Evolutionary conservation across 2,797 vertebrate genomes (phyloP), one percentile per base, ranked within the genome.

Genomic region (Arremon brunneinucha): DNA sequence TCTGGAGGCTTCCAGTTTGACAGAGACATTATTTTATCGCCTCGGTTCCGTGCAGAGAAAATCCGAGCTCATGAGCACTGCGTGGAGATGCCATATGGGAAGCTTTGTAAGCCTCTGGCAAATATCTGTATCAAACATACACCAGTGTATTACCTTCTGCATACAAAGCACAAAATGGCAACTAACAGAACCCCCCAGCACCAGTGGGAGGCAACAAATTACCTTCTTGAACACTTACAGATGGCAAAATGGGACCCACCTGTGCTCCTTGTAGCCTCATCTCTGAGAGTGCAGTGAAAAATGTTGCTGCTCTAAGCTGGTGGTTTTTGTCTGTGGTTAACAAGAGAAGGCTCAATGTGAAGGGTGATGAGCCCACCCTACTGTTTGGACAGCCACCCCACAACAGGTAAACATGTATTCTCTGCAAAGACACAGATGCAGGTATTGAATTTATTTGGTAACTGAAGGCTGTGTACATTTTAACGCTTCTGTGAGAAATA

Each of bases 41-140:
- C 50, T 90, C 37, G 74, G 67, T 30, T 72, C 67, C 0, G 0
- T 23, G 37, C 30, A 39, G 93, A 94, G 49, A 72, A 84, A 93
- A 90, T 86, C 59, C 17, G 22, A 95, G 83, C 49, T 91, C 60
- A 22, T 15, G 34, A 94, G 44, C 35, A 8, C 67, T 93, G 46
- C 0, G 0, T 53, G 52, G 79, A 94, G 80, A 77, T 57, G 87
- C 91, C 80, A 91, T 95, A 96, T 91, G 93, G 95, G 75, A 91
- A 93, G 77, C 87, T 90, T 94, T 87, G 80, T 96, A 93, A 94
- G 91, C 95, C 95, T 87, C 95, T 95, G 95, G 91, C 94, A 96
- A 93, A 62, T 95, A 74, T 70, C 92, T 94, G 64, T 71, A 88
- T 91, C 83, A 94, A 93, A 92, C 81, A 44, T 24, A 28, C 56